Conservation (phyloP, 1,140 invertebrate genomes). For the Drosophila mojavensis region DNA sequence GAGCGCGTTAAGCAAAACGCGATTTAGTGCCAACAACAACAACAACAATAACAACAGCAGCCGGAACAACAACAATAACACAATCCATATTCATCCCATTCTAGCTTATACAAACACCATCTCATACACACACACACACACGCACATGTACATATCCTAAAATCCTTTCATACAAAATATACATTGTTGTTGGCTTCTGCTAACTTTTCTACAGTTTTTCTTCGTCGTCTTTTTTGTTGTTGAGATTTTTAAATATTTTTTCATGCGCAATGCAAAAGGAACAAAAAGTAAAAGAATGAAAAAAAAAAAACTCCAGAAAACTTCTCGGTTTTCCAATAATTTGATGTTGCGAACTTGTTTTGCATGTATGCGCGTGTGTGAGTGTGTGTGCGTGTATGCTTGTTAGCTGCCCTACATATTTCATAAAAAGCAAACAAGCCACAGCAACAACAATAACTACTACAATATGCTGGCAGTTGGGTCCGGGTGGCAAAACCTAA, state of each 20-base stretch:
- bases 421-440: conserved; percentile 64
- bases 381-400: conserved; percentile 37
- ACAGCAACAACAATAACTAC: conserved; percentile 37
- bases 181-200: conserved; percentile 74
- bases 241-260: conserved; percentile 64
- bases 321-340: conserved; percentile 79
- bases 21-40: conserved; percentile 60
- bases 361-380: conserved; percentile 50
- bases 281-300: not conserved
- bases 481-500: conserved; percentile 60
- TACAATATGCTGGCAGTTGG: conserved; percentile 4
- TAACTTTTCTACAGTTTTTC: conserved; percentile 62
- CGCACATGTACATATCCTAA: too few relatives aligned
- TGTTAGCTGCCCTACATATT: conserved; percentile 75
- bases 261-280: conserved; percentile 35
- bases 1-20: conserved; percentile 76
- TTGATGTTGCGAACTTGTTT: conserved; percentile 81
- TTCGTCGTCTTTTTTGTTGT: conserved; percentile 21
- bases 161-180: conserved; percentile 25
- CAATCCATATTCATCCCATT: conserved; percentile 32
- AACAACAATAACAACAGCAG: conserved; percentile 15
- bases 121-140: conserved; percentile 14
- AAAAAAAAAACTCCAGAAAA: conserved; percentile 45
- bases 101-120: conserved; percentile 17
- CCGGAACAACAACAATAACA: conserved; percentile 32